Percentiles rank a stretch among this genome's conserved stretches.
Conservation (phyloP, 1,140 invertebrate genomes). For the Wasmannia auropunctata region DNA sequence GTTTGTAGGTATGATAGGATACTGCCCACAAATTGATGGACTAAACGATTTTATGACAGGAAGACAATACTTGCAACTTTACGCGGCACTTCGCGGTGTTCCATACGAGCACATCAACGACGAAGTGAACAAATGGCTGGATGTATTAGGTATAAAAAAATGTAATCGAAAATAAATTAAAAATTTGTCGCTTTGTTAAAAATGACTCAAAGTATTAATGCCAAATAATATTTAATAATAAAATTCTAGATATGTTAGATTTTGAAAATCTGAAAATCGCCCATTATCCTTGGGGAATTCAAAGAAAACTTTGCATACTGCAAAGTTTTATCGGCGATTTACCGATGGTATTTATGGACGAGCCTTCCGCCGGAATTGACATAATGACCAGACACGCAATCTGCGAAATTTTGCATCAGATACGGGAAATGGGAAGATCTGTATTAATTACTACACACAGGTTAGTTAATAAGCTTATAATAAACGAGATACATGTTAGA, state of each 20-base stretch:
- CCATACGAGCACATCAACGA: conserved; percentile 84
- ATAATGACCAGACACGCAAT: conserved; percentile 85
- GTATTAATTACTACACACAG: conserved; percentile 84
- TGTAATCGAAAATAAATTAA: background rate
- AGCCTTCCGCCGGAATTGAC: conserved; percentile 91
- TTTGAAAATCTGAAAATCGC: conserved; percentile 70
- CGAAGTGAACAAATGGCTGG: conserved; percentile 86
- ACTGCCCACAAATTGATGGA: conserved; percentile 95
- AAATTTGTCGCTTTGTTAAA: background rate
- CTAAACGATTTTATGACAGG: conserved; percentile 93
- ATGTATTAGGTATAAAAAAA: conserved; percentile 86
- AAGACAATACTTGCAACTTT: conserved; percentile 91
- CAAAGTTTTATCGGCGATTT: conserved; percentile 92
- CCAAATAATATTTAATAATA: background rate
- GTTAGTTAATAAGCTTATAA: conserved; percentile 64
- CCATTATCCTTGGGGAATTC: conserved; percentile 69
- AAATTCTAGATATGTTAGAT: conserved; percentile 67
- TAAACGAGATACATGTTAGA: background rate
- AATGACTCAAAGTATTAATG: background rate
- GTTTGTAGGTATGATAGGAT: conserved; percentile 87
- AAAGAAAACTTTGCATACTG: conserved; percentile 66
- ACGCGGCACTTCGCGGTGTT: conserved; percentile 91
- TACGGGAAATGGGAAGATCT: conserved; percentile 79
- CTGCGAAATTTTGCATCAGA: conserved; percentile 84
- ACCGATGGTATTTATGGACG: conserved; percentile 94